These are phyloP conservation scores for Acanthaster planci DNA, from an alignment of 35 echinoderm and acorn worm genomes.

Conservation along the genomic window DNA sequence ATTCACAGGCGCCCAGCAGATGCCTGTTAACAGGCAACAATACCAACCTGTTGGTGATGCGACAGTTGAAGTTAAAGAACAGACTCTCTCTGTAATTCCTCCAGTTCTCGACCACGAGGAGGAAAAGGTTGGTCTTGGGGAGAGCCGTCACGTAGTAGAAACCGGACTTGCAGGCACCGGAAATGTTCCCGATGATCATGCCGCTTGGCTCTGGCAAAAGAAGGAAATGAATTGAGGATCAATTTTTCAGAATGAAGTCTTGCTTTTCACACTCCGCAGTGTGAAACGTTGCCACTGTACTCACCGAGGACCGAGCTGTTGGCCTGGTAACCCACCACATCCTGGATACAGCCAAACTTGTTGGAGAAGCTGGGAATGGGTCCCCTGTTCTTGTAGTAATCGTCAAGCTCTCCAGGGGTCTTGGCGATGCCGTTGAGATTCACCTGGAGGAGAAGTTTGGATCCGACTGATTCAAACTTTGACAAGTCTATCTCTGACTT, in stretches of 20 bases:
- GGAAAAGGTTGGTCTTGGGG: slow-evolving; percentile 93
- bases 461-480: background rate
- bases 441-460: slow-evolving; percentile 53
- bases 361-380: slow-evolving; percentile 95
- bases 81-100: slow-evolving; percentile 66
- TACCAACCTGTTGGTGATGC: slow-evolving; percentile 91
- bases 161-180: slow-evolving; percentile 93
- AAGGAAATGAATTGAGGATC: background rate
- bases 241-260: too few species aligned
- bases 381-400: slow-evolving; percentile 77
- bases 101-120: slow-evolving; percentile 96
- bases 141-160: slow-evolving; percentile 95
- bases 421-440: slow-evolving; percentile 79
- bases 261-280: too few species aligned
- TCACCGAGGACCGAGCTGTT: slow-evolving; percentile 83
- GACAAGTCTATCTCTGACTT: background rate
- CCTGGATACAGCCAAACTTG: slow-evolving; percentile 94
- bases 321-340: slow-evolving; percentile 93
- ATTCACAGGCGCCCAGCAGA: too few species aligned
- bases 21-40: too few species aligned
- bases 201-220: slow-evolving; percentile 66
- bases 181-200: slow-evolving; percentile 85
- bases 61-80: slow-evolving; percentile 98
- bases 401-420: slow-evolving; percentile 87
- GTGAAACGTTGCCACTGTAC: background rate